phyloP scores from a whole-genome alignment of 1,140 invertebrate species.

The Pachypeltis micranthus region DNA sequence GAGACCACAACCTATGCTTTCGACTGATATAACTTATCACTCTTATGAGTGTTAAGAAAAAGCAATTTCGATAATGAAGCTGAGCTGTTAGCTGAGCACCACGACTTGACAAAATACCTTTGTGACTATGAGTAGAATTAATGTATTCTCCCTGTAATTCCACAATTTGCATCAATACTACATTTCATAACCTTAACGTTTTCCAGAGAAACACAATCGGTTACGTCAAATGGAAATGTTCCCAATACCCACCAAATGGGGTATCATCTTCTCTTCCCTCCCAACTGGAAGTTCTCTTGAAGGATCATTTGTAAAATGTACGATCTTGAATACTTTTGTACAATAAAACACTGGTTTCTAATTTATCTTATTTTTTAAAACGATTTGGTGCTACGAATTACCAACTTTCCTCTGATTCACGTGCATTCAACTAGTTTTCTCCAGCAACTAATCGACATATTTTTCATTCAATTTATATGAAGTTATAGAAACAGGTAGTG shows the following conservation, averaged over 20 bases:
- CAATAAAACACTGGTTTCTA: no score
- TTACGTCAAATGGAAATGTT: constrained; percentile 9
- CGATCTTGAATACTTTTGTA: no score
- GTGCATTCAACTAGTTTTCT: no score
- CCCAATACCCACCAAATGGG: background rate
- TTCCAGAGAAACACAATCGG: constrained; percentile 1
- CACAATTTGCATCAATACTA: background rate
- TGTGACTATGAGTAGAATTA: background rate
- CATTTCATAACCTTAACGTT: background rate
- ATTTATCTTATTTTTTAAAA: no score
- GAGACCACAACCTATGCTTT: background rate
- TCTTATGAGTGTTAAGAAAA: background rate
- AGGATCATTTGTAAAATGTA: no score
- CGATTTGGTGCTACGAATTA: no score
- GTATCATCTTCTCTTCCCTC: background rate
- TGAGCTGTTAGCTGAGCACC: background rate
- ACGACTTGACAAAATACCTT: background rate
- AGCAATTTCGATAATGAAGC: background rate
- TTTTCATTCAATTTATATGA: no score
- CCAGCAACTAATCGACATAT: no score
- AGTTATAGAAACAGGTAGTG: no score
- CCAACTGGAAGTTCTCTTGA: background rate
- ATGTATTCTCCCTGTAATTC: background rate
- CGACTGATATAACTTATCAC: background rate
- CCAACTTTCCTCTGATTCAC: no score